These are phyloP conservation scores for Catonia carolina DNA, from an alignment of 2,888 invertebrate species.

Conservation along the genomic window DNA sequence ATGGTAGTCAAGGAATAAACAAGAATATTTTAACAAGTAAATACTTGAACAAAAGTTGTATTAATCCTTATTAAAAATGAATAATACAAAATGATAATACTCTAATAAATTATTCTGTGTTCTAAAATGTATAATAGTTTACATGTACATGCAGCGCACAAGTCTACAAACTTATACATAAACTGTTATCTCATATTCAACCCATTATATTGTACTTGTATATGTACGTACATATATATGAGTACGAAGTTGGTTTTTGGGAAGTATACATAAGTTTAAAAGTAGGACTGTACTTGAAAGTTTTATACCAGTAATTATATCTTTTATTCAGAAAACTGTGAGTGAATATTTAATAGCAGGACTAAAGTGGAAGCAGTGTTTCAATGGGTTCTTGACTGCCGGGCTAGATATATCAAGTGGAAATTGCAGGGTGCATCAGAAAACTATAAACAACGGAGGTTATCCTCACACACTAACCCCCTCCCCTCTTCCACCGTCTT, in stretches of 20 bases:
- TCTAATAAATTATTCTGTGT: no score
- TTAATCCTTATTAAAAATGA: no score
- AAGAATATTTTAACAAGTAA: no score
- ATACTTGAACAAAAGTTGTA: no score
- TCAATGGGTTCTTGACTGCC: conserved; percentile 7
- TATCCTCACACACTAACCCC: conserved; percentile 2
- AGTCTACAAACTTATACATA: no score
- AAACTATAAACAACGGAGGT: conserved; percentile 13
- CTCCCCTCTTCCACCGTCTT: background rate
- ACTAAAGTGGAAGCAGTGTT: conserved; percentile 11
- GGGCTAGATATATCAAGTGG: conserved; percentile 11
- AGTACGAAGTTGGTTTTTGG: conserved; percentile 3
- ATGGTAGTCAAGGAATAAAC: no score
- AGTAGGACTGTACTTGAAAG: conserved; percentile 8
- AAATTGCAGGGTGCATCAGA: conserved; percentile 15
- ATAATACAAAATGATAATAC: no score
- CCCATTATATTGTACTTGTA: no score
- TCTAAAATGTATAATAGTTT: no score
- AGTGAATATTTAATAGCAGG: conserved; percentile 11
- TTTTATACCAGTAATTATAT: conserved; percentile 12
- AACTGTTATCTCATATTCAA: no score
- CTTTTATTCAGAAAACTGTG: conserved; percentile 14
- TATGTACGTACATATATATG: no score
- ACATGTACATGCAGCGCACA: no score
- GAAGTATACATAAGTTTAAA: conserved; percentile 10